phyloP scores from a whole-genome alignment of 2,113 vertebrate genomes.

The Phaethornis superciliosus region DNA sequence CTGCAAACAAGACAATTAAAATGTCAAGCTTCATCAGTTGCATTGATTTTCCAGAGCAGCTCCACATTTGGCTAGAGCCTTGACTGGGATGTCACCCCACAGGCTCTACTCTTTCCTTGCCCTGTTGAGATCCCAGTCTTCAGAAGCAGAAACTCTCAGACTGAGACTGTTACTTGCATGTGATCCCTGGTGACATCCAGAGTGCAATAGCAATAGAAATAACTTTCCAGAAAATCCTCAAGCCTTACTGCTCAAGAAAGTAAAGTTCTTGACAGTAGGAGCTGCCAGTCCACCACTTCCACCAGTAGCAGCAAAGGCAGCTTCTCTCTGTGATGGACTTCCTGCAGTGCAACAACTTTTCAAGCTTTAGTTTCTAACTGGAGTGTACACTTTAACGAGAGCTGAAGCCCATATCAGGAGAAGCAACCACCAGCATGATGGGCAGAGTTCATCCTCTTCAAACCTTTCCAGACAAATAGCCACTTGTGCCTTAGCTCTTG shows the following conservation, averaged over 20 bases:
- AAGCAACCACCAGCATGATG: neutral
- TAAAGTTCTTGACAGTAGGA: neutral
- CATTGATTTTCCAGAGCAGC: neutral
- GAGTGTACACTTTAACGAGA: neutral
- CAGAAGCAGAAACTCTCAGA: neutral
- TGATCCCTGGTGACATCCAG: neutral
- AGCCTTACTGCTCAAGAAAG: neutral
- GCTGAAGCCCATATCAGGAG: neutral
- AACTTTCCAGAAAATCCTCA: neutral
- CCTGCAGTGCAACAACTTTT: neutral
- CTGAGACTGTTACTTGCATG: neutral
- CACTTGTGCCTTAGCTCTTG: neutral
- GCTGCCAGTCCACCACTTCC: neutral
- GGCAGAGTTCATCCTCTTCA: neutral
- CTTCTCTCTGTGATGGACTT: neutral
- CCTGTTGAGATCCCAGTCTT: neutral
- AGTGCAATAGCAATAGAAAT: neutral
- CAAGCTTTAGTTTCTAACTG: neutral
- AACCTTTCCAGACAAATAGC: neutral
- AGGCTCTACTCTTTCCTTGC: neutral
- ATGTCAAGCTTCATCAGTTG: neutral
- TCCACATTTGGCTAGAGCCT: neutral
- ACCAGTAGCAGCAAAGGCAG: neutral
- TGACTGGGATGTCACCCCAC: neutral
- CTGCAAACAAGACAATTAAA: slow-evolving; percentile 39